Evolutionary conservation across 2,888 invertebrate species (phyloP).

Genomic region (Habrosyne pyritoides): DNA sequence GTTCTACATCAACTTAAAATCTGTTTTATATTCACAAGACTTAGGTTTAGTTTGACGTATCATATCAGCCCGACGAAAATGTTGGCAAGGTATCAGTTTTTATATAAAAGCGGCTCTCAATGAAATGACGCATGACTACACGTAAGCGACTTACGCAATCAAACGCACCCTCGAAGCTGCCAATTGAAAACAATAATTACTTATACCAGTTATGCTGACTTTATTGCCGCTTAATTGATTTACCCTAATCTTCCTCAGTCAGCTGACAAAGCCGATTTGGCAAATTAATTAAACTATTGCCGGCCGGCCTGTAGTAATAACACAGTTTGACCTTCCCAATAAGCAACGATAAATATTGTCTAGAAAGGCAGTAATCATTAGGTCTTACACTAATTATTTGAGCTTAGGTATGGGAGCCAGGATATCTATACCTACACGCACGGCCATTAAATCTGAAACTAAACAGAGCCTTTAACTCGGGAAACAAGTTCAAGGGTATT

Average conservation of each 20-base stretch:
- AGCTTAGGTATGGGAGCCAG: too few relatives aligned
- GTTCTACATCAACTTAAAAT: too few relatives aligned
- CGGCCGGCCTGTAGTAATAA: not conserved
- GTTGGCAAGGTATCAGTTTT: not conserved
- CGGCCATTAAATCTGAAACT: too few relatives aligned
- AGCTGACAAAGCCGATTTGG: conserved; percentile 22
- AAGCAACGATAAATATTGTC: not conserved
- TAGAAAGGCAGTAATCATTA: not conserved
- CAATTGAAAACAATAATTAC: conserved; percentile 12
- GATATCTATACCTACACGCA: too few relatives aligned
- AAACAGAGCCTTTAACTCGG: too few relatives aligned
- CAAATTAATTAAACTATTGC: conserved; percentile 6
- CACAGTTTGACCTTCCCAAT: not conserved
- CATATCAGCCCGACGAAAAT: not conserved
- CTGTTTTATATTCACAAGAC: not conserved
- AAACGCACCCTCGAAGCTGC: not conserved
- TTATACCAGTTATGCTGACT: conserved; percentile 13
- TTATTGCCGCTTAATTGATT: conserved; percentile 21
- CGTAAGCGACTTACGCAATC: not conserved
- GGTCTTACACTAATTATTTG: too few relatives aligned
- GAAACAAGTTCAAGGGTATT: too few relatives aligned
- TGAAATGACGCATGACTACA: not conserved
- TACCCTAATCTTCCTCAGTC: conserved; percentile 20
- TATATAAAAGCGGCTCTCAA: not conserved
- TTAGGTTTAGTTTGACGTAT: not conserved